These are phyloP conservation scores for Meandrusa payeni DNA, from an alignment of 2,888 invertebrate genomes.

Conservation along the genomic window DNA sequence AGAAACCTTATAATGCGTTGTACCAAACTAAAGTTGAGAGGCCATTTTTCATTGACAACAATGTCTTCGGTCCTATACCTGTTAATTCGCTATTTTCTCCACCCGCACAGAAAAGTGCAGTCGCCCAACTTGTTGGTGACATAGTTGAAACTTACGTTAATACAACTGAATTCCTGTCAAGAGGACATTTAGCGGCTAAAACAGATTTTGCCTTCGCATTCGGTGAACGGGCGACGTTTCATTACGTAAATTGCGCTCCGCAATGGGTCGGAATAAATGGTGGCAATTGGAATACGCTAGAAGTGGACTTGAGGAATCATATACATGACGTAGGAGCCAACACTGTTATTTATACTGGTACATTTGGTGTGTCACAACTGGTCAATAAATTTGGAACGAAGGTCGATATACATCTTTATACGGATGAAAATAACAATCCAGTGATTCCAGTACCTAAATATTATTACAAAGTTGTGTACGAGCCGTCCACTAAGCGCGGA, in stretches of 20 bases:
- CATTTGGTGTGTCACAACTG: slow-evolving; percentile 78
- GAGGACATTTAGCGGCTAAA: slow-evolving; percentile 84
- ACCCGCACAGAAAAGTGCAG: slow-evolving; percentile 47
- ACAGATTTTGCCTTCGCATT: slow-evolving; percentile 82
- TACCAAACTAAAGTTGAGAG: slow-evolving; percentile 59
- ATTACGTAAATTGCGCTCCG: slow-evolving; percentile 84
- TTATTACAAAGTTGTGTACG: slow-evolving; percentile 79
- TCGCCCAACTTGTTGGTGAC: slow-evolving; percentile 48
- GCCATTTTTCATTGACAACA: slow-evolving; percentile 56
- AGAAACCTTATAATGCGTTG: slow-evolving; percentile 62
- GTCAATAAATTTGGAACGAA: slow-evolving; percentile 53
- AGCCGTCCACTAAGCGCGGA: slow-evolving; percentile 65
- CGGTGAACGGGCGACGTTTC: slow-evolving; percentile 82
- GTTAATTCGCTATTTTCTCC: slow-evolving; percentile 58
- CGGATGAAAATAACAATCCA: slow-evolving; percentile 58
- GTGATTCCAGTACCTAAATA: slow-evolving; percentile 69
- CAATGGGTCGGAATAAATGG: slow-evolving; percentile 85
- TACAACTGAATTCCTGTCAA: slow-evolving; percentile 62
- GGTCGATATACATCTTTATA: slow-evolving; percentile 60
- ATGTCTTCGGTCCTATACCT: slow-evolving; percentile 44
- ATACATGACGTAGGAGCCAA: slow-evolving; percentile 50
- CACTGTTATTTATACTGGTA: slow-evolving; percentile 81
- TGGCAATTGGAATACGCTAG: slow-evolving; percentile 81
- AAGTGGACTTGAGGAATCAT: slow-evolving; percentile 64
- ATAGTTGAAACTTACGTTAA: slow-evolving; percentile 61